Evolutionary conservation across 2,797 vertebrate species (phyloP).

Genomic region (Valencia hispanica): DNA sequence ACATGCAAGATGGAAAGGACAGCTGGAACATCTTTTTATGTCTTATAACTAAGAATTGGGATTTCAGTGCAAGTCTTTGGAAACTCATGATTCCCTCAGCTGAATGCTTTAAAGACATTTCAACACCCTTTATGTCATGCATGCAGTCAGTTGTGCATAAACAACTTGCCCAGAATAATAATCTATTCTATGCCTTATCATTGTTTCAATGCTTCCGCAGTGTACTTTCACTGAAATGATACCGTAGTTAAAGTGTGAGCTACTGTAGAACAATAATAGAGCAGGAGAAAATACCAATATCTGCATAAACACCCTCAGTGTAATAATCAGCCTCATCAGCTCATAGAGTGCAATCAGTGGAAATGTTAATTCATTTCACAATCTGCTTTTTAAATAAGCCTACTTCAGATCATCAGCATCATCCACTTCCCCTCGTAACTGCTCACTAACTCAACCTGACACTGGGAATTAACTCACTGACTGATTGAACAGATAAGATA

Average conservation of each 20-base stretch:
- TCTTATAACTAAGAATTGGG: slow-evolving; percentile 51
- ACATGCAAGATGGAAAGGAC: slow-evolving; percentile 50
- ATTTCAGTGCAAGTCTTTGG: slow-evolving; percentile 20
- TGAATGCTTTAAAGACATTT: slow-evolving; percentile 42
- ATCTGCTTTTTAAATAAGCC: background rate
- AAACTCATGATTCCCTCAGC: slow-evolving; percentile 11
- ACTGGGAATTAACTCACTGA: slow-evolving; percentile 23
- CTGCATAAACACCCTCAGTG: slow-evolving; percentile 17
- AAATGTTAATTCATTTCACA: slow-evolving; percentile 52
- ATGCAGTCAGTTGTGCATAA: slow-evolving; percentile 14
- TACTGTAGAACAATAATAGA: slow-evolving; percentile 1
- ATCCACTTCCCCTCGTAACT: background rate
- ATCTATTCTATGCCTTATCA: background rate
- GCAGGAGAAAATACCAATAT: slow-evolving; percentile 31
- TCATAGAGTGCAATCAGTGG: too few species aligned
- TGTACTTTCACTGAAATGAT: slow-evolving; percentile 11
- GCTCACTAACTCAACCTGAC: slow-evolving; percentile 44
- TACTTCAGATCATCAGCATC: slow-evolving; percentile 8
- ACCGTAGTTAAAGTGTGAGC: background rate
- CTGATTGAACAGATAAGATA: slow-evolving; percentile 40
- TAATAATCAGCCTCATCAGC: slow-evolving; percentile 30
- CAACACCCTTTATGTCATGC: slow-evolving; percentile 33
- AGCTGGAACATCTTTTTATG: slow-evolving; percentile 55
- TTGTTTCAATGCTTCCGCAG: background rate
- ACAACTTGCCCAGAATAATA: slow-evolving; percentile 15